A percentile compares a stretch with the other conserved stretches of the same genome.
phyloP scores from a whole-genome alignment of 2,113 vertebrate genomes.

The Ranitomeya variabilis region DNA sequence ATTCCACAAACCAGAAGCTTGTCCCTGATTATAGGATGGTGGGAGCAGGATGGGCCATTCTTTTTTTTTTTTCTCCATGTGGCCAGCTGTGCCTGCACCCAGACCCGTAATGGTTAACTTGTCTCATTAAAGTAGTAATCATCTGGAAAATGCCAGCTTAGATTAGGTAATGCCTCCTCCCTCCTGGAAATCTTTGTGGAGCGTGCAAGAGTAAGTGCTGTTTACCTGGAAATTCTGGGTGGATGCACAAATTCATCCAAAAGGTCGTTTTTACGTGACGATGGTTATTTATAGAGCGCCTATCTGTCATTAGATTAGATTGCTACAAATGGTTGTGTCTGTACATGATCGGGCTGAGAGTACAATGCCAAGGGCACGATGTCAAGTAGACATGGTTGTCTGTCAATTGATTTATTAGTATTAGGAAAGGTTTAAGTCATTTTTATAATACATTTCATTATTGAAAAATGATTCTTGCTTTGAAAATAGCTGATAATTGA shows the following conservation, averaged over 20 bases:
- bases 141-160: not conserved
- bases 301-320: not conserved
- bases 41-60: no score
- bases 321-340: slow-evolving; percentile 1
- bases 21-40: no score
- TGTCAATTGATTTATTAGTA: not conserved
- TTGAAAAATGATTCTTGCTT: no score
- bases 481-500: no score
- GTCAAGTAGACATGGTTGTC: not conserved
- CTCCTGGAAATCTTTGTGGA: not conserved
- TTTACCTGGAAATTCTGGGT: slow-evolving; percentile 41
- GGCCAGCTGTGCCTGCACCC: no score
- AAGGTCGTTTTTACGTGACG: not conserved
- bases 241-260: not conserved
- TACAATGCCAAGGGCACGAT: not conserved
- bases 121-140: not conserved
- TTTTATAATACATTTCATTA: no score
- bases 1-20: no score
- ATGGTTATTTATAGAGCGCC: not conserved
- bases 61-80: no score
- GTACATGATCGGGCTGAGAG: not conserved
- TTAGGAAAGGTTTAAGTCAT: not conserved
- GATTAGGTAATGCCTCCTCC: not conserved
- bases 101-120: not conserved
- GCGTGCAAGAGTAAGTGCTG: not conserved